phyloP scores from a whole-genome alignment of 2,888 invertebrate species.

The Dicyrtoma fusca region DNA sequence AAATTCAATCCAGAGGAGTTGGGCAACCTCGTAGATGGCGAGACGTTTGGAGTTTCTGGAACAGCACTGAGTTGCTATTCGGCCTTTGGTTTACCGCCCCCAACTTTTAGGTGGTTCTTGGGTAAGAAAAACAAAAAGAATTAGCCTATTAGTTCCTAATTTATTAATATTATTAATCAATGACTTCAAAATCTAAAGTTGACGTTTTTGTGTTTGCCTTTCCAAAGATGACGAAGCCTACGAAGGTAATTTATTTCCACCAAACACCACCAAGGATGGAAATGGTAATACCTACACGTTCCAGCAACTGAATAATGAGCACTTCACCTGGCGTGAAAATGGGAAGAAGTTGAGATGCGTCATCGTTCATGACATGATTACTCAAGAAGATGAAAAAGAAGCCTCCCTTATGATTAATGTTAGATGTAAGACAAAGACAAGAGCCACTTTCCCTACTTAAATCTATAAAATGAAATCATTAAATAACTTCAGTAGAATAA shows the following conservation, averaged over 20 bases:
- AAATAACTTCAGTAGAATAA: neutral
- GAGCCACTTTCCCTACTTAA: neutral
- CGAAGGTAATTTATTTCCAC: conserved; percentile 42
- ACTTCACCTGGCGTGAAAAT: conserved; percentile 51
- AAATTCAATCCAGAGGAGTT: conserved; percentile 40
- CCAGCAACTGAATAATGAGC: conserved; percentile 48
- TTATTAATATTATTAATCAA: neutral
- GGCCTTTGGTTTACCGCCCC: conserved; percentile 48
- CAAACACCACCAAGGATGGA: conserved; percentile 38
- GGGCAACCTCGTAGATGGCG: conserved; percentile 40
- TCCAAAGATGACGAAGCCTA: conserved; percentile 43
- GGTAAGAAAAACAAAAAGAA: conserved; percentile 35
- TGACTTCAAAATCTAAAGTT: no score
- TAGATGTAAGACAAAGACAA: conserved; percentile 52
- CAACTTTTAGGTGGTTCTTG: conserved; percentile 54
- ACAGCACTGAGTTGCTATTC: conserved; percentile 47
- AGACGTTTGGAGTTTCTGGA: conserved; percentile 26
- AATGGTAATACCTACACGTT: conserved; percentile 43
- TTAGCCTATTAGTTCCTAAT: neutral
- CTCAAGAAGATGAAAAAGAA: conserved; percentile 48
- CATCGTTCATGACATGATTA: conserved; percentile 47
- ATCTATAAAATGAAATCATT: neutral
- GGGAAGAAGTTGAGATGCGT: conserved; percentile 54
- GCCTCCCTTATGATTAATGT: conserved; percentile 45
- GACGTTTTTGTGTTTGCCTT: neutral